A percentile compares a stretch with the other conserved stretches of the same genome.
These are phyloP conservation scores for Tribolium madens DNA, from an alignment of 1,140 invertebrate genomes.

Conservation along the genomic window DNA sequence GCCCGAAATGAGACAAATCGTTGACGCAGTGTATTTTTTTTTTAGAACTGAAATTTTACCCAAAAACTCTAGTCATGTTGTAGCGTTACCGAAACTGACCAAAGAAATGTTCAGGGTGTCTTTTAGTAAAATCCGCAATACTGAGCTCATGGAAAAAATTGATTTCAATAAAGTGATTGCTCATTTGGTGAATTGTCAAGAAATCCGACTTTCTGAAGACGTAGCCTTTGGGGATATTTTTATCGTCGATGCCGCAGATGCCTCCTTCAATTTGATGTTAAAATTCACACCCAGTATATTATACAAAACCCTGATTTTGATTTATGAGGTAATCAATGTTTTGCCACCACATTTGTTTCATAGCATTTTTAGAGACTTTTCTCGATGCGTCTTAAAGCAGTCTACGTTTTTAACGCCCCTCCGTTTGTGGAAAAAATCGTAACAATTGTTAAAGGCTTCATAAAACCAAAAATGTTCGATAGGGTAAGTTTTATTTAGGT, in stretches of 20 bases:
- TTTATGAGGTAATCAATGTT: neutral
- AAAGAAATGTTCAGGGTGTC: neutral
- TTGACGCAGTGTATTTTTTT: neutral
- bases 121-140: neutral
- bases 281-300: constrained; percentile 6
- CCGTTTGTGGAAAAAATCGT: neutral
- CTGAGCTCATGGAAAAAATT: neutral
- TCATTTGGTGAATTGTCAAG: neutral
- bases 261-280: neutral
- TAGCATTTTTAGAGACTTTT: neutral
- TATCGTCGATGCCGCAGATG: neutral
- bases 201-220: constrained; percentile 13
- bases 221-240: neutral
- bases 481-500: neutral
- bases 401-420: neutral
- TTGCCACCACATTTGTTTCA: neutral
- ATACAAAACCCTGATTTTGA: neutral
- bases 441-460: neutral
- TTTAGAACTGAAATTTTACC: neutral
- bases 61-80: neutral
- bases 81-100: neutral
- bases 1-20: neutral
- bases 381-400: neutral
- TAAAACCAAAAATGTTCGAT: constrained; percentile 22
- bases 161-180: neutral